Conservation (phyloP, 1,140 invertebrate genomes). For the Drosophila pseudoobscura region DNA sequence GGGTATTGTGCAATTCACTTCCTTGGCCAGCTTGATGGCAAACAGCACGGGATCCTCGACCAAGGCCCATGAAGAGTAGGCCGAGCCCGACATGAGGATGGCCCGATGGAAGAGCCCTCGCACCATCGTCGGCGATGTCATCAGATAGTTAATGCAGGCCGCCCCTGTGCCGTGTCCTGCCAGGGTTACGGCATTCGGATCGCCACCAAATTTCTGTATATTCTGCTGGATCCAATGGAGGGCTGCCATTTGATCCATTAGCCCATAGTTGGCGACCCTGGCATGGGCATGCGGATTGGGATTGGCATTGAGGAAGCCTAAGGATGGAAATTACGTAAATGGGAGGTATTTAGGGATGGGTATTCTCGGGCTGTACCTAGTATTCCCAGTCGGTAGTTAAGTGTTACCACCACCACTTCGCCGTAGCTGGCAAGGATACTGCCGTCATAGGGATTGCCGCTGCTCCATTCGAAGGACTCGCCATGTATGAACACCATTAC, state of each 20-base stretch:
- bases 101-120: conserved; percentile 95
- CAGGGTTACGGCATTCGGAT: conserved; percentile 94
- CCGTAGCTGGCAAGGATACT: conserved; percentile 95
- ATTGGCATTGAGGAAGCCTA: conserved; percentile 94
- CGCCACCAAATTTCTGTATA: conserved; percentile 94
- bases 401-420: conserved; percentile 95
- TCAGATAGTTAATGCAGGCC: conserved; percentile 96
- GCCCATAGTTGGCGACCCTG: conserved; percentile 94
- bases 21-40: conserved; percentile 91
- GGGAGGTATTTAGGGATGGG: too few relatives aligned
- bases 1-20: conserved; percentile 93
- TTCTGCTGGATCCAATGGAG: conserved; percentile 96
- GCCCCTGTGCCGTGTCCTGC: conserved; percentile 97
- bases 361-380: conserved; percentile 85
- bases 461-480: conserved; percentile 97
- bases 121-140: conserved; percentile 96
- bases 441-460: conserved; percentile 97
- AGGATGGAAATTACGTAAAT: not conserved
- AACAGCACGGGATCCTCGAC: conserved; percentile 95
- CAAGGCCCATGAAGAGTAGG: conserved; percentile 96
- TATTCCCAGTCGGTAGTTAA: conserved; percentile 98
- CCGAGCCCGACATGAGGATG: conserved; percentile 95
- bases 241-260: conserved; percentile 96
- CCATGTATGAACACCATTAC: conserved; percentile 97
- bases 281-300: conserved; percentile 90